Percentiles rank a stretch among this genome's conserved stretches.
Evolutionary conservation across 2,888 invertebrate genomes (phyloP).

Genomic region (Harmothoe impar): DNA sequence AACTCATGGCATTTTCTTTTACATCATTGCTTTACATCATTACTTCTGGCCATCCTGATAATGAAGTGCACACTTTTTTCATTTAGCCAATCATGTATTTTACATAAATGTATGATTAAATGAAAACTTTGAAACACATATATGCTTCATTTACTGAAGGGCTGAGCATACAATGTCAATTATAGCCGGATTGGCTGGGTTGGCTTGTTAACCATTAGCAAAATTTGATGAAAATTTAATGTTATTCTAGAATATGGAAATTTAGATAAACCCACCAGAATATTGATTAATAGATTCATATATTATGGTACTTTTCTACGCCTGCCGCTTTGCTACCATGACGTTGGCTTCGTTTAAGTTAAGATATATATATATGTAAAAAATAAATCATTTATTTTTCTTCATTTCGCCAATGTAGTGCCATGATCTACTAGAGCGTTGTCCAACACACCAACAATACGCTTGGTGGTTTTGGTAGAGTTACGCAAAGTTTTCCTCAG

Average conservation of each 20-base stretch:
- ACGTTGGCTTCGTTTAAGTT: neutral
- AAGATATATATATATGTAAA: neutral
- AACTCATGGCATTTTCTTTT: neutral
- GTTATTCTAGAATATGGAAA: too few relatives aligned
- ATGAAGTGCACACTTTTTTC: neutral
- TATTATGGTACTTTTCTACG: neutral
- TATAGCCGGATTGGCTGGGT: neutral
- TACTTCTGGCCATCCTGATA: neutral
- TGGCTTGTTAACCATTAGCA: neutral
- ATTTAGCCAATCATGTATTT: neutral
- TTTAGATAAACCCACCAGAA: neutral
- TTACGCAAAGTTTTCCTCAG: neutral
- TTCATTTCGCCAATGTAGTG: neutral
- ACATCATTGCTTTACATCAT: slow-evolving; percentile 22
- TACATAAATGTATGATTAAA: too few relatives aligned
- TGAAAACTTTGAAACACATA: neutral
- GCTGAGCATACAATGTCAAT: neutral
- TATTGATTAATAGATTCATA: neutral
- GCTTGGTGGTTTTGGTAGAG: neutral
- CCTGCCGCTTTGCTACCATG: neutral
- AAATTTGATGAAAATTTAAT: too few relatives aligned
- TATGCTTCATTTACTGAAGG: neutral
- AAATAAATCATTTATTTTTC: neutral
- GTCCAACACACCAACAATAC: neutral
- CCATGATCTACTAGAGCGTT: slow-evolving; percentile 25